Evolutionary conservation across 2,888 invertebrate genomes (phyloP).

Genomic region (Synergus laeviventris): DNA sequence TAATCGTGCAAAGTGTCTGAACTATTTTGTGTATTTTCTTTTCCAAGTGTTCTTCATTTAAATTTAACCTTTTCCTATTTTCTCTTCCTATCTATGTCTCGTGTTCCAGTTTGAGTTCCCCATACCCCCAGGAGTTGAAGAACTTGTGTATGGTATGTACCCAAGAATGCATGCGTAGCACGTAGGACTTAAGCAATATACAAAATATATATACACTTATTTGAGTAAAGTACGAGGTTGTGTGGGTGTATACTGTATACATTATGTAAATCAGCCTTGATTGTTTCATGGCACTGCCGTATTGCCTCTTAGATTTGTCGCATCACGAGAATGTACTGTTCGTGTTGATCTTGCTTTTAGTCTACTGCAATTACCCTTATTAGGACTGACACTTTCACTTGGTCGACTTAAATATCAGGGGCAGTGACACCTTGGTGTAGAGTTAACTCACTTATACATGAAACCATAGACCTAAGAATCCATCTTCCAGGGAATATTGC

Average conservation of each 20-base stretch:
- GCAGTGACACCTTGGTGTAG: not conserved
- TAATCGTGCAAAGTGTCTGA: not conserved
- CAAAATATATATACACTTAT: not conserved
- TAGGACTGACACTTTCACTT: not conserved
- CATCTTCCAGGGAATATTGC: not conserved
- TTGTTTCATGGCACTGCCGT: slow-evolving; percentile 19
- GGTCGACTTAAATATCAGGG: not conserved
- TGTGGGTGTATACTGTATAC: not conserved
- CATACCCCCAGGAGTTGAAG: not conserved
- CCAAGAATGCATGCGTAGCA: not conserved
- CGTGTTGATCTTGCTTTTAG: slow-evolving; percentile 28
- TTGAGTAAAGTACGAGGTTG: not conserved
- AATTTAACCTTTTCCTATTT: not conserved
- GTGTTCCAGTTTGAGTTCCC: not conserved
- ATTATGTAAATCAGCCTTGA: slow-evolving; percentile 20
- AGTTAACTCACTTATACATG: not conserved
- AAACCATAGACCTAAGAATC: not conserved
- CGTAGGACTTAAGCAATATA: not conserved
- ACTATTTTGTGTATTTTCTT: not conserved
- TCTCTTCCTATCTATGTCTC: not conserved
- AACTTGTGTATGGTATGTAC: not conserved
- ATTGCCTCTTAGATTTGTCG: slow-evolving; percentile 26
- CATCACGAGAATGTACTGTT: not conserved
- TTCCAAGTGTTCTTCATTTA: not conserved
- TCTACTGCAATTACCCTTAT: slow-evolving; percentile 19